A percentile compares a stretch with the other conserved stretches of the same genome.
Evolutionary conservation across 1,140 invertebrate species (phyloP).

Genomic region (Drosophila eugracilis): DNA sequence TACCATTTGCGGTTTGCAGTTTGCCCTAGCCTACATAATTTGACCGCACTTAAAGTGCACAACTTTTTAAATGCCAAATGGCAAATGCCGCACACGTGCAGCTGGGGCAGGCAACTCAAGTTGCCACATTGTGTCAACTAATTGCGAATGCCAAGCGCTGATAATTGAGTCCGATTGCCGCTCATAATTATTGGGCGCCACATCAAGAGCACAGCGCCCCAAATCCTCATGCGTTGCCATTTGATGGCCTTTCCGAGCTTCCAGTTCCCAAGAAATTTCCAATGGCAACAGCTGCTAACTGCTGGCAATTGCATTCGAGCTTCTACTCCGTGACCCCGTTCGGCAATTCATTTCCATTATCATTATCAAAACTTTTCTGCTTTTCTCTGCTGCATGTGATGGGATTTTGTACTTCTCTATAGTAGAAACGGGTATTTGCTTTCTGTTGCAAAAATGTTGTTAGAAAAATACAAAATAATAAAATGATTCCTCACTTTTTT

Average conservation of each 20-base stretch:
- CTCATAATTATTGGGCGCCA: constrained; percentile 54
- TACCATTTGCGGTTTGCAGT: constrained; percentile 73
- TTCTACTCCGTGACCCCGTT: constrained; percentile 18
- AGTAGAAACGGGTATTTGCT: not conserved
- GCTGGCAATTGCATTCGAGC: constrained; percentile 47
- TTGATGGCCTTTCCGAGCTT: constrained; percentile 36
- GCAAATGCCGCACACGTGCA: constrained; percentile 28
- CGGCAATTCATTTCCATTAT: constrained; percentile 80
- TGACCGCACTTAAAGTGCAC: constrained; percentile 53
- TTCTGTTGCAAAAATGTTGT: not conserved
- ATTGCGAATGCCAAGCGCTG: constrained; percentile 56
- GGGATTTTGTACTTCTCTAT: constrained; percentile 7
- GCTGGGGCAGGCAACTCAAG: constrained; percentile 32
- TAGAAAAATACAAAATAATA: too few relatives aligned
- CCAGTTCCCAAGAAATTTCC: constrained; percentile 25
- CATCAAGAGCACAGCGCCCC: constrained; percentile 30
- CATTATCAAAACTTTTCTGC: constrained; percentile 76
- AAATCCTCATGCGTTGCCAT: constrained; percentile 45
- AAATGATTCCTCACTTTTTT: too few relatives aligned
- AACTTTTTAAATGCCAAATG: constrained; percentile 46
- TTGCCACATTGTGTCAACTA: constrained; percentile 54
- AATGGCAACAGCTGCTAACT: constrained; percentile 69
- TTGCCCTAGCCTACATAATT: constrained; percentile 62
- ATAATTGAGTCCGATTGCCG: constrained; percentile 60
- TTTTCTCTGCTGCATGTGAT: constrained; percentile 49